Base-by-base conservation (phyloP, 2,888 invertebrate species). In the Caenorhabditis sp. region DNA sequence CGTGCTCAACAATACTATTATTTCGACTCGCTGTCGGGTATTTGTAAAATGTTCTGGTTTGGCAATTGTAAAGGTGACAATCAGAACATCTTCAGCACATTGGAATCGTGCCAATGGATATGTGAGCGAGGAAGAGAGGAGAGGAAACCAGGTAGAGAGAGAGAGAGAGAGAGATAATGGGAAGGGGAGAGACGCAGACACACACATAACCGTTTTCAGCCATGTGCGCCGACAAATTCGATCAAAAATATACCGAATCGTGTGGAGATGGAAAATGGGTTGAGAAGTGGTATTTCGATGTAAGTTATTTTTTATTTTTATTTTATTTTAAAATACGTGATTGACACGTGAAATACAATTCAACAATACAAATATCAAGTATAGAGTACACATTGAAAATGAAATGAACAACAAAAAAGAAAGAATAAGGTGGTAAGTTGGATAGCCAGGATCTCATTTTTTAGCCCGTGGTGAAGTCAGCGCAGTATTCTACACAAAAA, bases 21-120 rank as follows among this genome's bases (percentile, higher is more conserved):
- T 61, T 86, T 78, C 69, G 86, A 86, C 58, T 62, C 62, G 6
- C 58, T 66, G 0, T 72, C 81, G 8, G 76, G 76, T 26, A 65
- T 73, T 14, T 86, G 86, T 59, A 77, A 77, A 57, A 83, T 82
- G 81, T 86, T 86, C 69, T 86, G 86, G 84, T 86, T 81, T 60
- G 86, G 84, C 14, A 82, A 84, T 59, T 85, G 84, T 69, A 79
- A 79, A 64, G 81, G 85, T 21, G 76, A 68, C 21, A 81, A 76
- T 61, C 69, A 82, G 65, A 86, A 86, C 70, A 83, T 86, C 59
- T 86, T 82, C 71, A 71, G 81, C 4, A 78, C 81, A 5, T 61
- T 85, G 1, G 79, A 78, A 21, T 76, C 83, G 2, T 86, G 86
- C 64, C 80, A 85, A 63, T 86, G 86, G 86, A 77, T 86, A 31